A percentile compares a stretch with the other conserved stretches of the same genome.
Evolutionary conservation across 2,797 vertebrate genomes (phyloP).

Genomic region (Leptatherina wallacei): DNA sequence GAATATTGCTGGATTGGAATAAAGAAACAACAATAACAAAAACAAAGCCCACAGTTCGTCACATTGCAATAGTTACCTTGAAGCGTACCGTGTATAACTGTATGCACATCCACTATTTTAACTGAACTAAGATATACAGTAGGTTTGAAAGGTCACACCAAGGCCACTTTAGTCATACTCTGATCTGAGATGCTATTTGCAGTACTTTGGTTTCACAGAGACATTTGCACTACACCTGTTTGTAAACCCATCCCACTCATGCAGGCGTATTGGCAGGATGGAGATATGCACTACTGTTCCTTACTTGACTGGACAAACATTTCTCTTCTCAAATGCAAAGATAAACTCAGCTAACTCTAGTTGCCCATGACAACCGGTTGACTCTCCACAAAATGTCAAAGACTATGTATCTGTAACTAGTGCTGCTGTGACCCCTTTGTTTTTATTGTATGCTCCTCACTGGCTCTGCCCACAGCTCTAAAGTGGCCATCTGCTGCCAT

Average conservation of each 20-base stretch:
- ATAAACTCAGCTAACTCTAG: slow-evolving; percentile 7
- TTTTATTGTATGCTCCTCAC: slow-evolving; percentile 25
- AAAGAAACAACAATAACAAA: neutral
- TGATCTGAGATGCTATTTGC: slow-evolving; percentile 43
- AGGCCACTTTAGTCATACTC: slow-evolving; percentile 40
- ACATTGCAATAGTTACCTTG: neutral
- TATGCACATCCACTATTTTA: slow-evolving; percentile 16
- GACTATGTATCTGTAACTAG: slow-evolving; percentile 35
- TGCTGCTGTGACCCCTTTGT: slow-evolving; percentile 49
- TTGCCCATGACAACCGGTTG: slow-evolving; percentile 33
- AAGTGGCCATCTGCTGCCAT: slow-evolving; percentile 74
- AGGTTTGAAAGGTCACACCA: slow-evolving; percentile 26
- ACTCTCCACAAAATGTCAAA: slow-evolving; percentile 32
- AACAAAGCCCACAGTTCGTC: neutral
- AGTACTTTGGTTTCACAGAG: slow-evolving; percentile 33
- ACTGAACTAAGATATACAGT: neutral
- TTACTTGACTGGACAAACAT: neutral
- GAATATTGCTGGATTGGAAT: slow-evolving; percentile 1
- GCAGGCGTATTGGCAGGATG: slow-evolving; percentile 2
- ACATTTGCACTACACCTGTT: slow-evolving; percentile 26
- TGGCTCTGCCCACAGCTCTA: slow-evolving; percentile 50
- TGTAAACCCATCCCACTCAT: slow-evolving; percentile 25
- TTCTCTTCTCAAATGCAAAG: slow-evolving; percentile 9
- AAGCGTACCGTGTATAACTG: neutral
- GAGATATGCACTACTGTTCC: slow-evolving; percentile 11